Percentiles rank a stretch among this genome's conserved stretches.
Evolutionary conservation across 2,113 vertebrate genomes (phyloP).

Genomic region (Ictalurus punctatus): DNA sequence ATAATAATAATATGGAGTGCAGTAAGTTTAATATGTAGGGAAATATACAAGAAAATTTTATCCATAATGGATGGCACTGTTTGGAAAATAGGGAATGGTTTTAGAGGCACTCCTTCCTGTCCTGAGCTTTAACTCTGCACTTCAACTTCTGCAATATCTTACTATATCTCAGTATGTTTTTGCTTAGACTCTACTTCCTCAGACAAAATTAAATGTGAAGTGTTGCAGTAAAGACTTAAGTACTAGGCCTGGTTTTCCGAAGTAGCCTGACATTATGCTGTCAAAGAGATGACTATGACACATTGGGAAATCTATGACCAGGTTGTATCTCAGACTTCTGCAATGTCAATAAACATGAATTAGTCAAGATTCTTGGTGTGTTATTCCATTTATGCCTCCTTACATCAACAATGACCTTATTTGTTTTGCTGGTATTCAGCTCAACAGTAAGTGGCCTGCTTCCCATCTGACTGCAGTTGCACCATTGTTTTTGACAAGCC

Average conservation of each 20-base stretch:
- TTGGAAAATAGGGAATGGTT: neutral
- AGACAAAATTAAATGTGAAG: neutral
- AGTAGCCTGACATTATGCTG: neutral
- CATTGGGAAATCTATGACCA: neutral
- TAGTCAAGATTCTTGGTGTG: slow-evolving; percentile 12
- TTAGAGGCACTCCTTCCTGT: neutral
- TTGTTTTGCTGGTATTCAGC: slow-evolving; percentile 30
- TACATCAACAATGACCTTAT: slow-evolving; percentile 40
- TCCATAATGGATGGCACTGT: neutral
- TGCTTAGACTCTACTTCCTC: neutral
- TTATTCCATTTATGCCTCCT: slow-evolving; percentile 11
- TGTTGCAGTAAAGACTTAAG: neutral
- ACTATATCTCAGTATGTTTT: neutral
- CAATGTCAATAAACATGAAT: neutral
- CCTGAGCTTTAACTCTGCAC: neutral
- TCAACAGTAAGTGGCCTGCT: neutral
- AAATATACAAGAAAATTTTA: neutral
- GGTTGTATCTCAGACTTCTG: neutral
- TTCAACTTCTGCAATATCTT: neutral
- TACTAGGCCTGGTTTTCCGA: neutral
- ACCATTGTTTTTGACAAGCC: slow-evolving; percentile 28
- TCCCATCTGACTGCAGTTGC: slow-evolving; percentile 15
- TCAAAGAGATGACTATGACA: neutral
- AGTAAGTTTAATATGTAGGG: neutral
- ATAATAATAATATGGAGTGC: neutral